These are phyloP conservation scores for Scortum barcoo DNA, from an alignment of 2,113 vertebrate genomes.

Conservation along the genomic window DNA sequence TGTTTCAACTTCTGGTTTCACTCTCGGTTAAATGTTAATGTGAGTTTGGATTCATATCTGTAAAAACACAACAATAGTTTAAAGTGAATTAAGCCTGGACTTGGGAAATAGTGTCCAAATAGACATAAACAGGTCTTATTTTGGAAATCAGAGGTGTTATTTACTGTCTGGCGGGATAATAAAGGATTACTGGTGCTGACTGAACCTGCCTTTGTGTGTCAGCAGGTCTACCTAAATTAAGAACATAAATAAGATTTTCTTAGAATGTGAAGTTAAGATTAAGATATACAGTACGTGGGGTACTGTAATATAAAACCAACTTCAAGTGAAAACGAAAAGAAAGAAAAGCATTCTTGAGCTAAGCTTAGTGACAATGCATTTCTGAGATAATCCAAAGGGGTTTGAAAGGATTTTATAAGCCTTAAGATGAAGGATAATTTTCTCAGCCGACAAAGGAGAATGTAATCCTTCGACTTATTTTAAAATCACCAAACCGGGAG, in stretches of 20 bases:
- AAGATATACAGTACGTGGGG: not conserved
- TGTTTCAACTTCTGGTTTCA: too few relatives aligned
- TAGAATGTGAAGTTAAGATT: not conserved
- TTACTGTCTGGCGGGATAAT: not conserved
- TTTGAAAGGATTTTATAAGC: slow-evolving; percentile 24
- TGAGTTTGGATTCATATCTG: too few relatives aligned
- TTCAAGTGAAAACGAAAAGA: slow-evolving; percentile 10
- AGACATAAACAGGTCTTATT: slow-evolving; percentile 3
- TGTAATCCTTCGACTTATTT: slow-evolving; percentile 44
- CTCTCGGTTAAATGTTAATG: too few relatives aligned
- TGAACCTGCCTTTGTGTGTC: not conserved
- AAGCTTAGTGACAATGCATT: slow-evolving; percentile 29
- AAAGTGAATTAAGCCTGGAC: not conserved
- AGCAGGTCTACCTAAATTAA: not conserved
- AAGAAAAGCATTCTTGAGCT: not conserved
- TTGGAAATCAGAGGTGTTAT: slow-evolving; percentile 9
- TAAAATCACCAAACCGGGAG: slow-evolving; percentile 12
- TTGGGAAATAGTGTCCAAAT: not conserved
- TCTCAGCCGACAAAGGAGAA: slow-evolving; percentile 33
- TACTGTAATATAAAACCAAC: not conserved
- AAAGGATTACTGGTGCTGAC: slow-evolving; percentile 18
- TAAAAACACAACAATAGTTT: not conserved
- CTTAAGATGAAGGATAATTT: slow-evolving; percentile 39
- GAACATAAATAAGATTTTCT: not conserved
- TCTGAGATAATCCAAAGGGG: slow-evolving; percentile 40